Base-by-base conservation (phyloP, 2,797 vertebrate species). In the Oreochromis grahami region DNA sequence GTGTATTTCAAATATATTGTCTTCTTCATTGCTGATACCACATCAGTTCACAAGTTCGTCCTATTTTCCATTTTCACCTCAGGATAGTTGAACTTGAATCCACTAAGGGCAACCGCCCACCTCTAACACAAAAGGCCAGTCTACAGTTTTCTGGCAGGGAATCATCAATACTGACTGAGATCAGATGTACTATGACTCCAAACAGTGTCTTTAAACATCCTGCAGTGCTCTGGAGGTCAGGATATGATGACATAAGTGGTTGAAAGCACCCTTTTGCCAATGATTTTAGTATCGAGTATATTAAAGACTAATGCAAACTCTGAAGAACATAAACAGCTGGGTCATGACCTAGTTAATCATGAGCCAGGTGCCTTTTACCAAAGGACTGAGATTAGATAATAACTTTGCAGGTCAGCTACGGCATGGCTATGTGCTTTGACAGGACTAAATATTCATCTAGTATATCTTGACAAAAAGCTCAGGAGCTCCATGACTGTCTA, bases 381-480 rank as follows among this genome's bases (percentile, higher is more conserved):
- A 19, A 55, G 9, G 38, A 43, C 29, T 4, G 32, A 76, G 15
- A 78, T 53, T 77, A 3, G 0, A 80, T 79, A 70, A 81, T 24
- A 81, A 60, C 10, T 72, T 76, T 53, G 14, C 48, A 21, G 60
- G 74, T 82, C 53, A 45, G 68, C 52, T 8, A 17, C 38, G 76
- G 56, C 32, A 24, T 34, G 7, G 15, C 50, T 1, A 5, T 84
- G 76, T 86, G 43, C 78, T 82, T 90, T 70, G 14, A 68, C 83
- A 48, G 19, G 17, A 41, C 26, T 63, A 32, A 60, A 78, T 51
- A 72, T 24, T 85, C 77, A 76, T 74, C 51, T 51, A 26, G n/a
- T 83, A 89, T 36, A 76, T 74, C 53, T 83, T 55, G 19, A 86
- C 78, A 29, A 78, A 65, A 80, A 80, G 60, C 13, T 79, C 60